phyloP scores from a whole-genome alignment of 2,113 vertebrate species.

The Suricata suricatta region DNA sequence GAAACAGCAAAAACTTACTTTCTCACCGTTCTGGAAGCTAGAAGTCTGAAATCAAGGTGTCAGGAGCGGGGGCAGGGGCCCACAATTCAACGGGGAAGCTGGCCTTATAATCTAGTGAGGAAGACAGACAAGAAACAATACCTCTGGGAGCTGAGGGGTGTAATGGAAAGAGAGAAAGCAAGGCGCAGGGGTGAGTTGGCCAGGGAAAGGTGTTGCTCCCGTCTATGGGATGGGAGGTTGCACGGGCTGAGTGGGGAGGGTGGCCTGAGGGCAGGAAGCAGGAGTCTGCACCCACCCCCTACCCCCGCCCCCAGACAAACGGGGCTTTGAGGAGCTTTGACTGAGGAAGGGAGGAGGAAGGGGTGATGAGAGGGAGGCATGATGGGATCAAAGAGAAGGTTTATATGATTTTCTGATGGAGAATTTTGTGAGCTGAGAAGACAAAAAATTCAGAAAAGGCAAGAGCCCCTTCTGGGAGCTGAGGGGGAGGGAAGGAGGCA shows the following conservation, averaged over 20 bases:
- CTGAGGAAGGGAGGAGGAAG: not conserved
- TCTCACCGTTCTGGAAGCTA: not conserved
- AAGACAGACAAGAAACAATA: fast-evolving
- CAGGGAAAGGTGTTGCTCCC: not conserved
- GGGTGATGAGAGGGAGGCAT: not conserved
- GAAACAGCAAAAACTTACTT: not conserved
- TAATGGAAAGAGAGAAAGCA: not conserved
- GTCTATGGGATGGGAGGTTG: not conserved
- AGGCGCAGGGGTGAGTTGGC: not conserved
- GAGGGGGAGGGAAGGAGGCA: not conserved
- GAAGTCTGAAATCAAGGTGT: not conserved
- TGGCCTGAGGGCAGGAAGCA: not conserved
- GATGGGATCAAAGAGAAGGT: not conserved
- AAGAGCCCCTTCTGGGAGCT: not conserved
- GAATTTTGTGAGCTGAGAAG: not conserved
- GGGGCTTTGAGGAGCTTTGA: not conserved
- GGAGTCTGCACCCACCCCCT: not conserved
- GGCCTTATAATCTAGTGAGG: not conserved
- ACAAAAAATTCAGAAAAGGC: not conserved
- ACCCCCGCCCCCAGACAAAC: not conserved
- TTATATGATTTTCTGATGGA: not conserved
- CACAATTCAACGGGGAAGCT: not conserved
- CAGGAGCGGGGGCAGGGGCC: not conserved
- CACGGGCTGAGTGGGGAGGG: not conserved
- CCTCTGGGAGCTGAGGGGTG: not conserved